phyloP scores from a whole-genome alignment of 2,888 invertebrate species.

The Eristalinus aeneus region DNA sequence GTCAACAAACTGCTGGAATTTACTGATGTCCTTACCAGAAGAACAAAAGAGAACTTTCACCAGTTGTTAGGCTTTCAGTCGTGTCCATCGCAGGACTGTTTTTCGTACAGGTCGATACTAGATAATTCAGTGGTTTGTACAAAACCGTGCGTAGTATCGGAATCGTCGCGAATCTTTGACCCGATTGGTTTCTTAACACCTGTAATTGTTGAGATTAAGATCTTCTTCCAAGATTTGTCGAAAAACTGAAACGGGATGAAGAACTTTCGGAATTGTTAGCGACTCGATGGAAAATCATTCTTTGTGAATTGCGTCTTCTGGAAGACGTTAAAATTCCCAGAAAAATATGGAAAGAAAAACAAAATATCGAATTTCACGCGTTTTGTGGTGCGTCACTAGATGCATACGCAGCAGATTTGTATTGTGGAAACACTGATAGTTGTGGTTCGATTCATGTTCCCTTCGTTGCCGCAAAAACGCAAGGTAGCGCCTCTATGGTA shows the following conservation, averaged over 20 bases:
- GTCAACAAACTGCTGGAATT: conserved; percentile 27
- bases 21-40: conserved; percentile 9
- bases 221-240: conserved; percentile 35
- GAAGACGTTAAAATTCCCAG: background rate
- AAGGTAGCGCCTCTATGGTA: too few species aligned
- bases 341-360: conserved; percentile 1
- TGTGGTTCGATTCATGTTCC: too few species aligned
- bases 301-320: background rate
- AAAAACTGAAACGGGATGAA: conserved; percentile 1
- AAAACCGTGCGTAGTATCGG: background rate
- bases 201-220: background rate
- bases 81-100: conserved; percentile 43
- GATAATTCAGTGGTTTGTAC: background rate
- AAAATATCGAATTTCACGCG: conserved; percentile 13
- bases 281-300: conserved; percentile 8
- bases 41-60: background rate
- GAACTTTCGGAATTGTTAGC: background rate
- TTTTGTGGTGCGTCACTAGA: conserved; percentile 37
- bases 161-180: conserved; percentile 7
- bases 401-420: conserved; percentile 34
- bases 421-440: too few species aligned
- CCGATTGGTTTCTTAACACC: background rate
- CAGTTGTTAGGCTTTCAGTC: conserved; percentile 53
- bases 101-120: background rate
- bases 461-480: too few species aligned